Base-by-base conservation (phyloP, 2,797 vertebrate species). In the Rousettus madagascariensis region DNA sequence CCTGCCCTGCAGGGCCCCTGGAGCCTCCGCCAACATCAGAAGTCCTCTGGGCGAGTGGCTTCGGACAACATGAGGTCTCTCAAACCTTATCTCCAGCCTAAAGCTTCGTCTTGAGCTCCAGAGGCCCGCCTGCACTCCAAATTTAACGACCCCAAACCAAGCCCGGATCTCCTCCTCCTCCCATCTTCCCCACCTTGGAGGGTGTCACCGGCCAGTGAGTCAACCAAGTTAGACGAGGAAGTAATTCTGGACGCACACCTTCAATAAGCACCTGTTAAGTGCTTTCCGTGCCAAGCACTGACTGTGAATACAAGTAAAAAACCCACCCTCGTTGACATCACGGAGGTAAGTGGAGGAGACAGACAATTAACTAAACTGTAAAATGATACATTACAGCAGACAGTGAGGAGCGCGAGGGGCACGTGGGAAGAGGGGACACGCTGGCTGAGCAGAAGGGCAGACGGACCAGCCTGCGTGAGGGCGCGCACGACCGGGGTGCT, bases 361-460 rank as follows among this genome's bases (percentile, higher is more conserved):
- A 63, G 43, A 8, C 16, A 33, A 49, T 5, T 41, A 69, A 63
- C n/a, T 6, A 9, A 26, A 3, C 3, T 41, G 71, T 59, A 63
- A 68, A 79, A 55, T 7, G 9, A 38, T 1, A 11, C 19, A 26
- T 10, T 11, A 11, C 1, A 7, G 36, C 12, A 28, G 2, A 24
- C 0, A 38, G 61, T 20, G n/a, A 53, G 46, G 4, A 11, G 6
- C 3, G 26, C 15, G 15, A 36, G 53, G 15, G 6, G 38, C 5
- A 13, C 0, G 1, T 8, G n/a, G 51, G 53, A 51, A n/a, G 3
- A 4, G 22, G n/a, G 16, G 20, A 6, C 46, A 57, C 30, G 1
- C 28, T 36, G 22, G 33, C 33, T 0, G 6, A 33, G 75, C n/a
- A 46, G 75, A 30, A 22, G 28, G 22, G 33, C 4, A 2, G 11